A percentile compares a stretch with the other conserved stretches of the same genome.
Conservation (phyloP, 2,113 vertebrate genomes). For the Hymenochirus boettgeri region DNA sequence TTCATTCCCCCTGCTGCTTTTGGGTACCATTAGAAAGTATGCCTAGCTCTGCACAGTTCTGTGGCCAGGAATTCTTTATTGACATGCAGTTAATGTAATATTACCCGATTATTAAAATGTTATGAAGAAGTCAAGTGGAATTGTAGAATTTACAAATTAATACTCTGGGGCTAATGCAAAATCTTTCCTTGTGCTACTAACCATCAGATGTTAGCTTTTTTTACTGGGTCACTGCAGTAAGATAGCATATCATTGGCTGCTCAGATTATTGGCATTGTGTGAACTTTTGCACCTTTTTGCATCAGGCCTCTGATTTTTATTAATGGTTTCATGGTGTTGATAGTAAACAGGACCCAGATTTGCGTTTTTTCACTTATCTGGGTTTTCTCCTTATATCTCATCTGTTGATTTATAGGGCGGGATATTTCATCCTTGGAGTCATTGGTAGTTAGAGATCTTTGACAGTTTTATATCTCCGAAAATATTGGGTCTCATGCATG, state of each 20-base stretch:
- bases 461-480: conserved; percentile 28
- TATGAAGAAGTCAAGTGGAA: conserved; percentile 25
- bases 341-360: conserved; percentile 9
- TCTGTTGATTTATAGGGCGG: conserved; percentile 1
- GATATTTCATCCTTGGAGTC: conserved; percentile 15
- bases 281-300: too few species aligned
- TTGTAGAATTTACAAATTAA: conserved; percentile 6
- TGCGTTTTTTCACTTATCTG: conserved; percentile 10
- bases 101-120: conserved; percentile 49
- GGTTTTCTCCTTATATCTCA: neutral
- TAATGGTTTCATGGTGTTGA: conserved; percentile 17
- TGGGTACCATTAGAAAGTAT: conserved; percentile 76
- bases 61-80: conserved; percentile 54
- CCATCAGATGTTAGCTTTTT: too few species aligned
- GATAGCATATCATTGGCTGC: too few species aligned
- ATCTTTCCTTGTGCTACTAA: too few species aligned
- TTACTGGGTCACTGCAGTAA: too few species aligned
- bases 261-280: too few species aligned
- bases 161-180: too few species aligned
- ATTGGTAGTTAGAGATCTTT: conserved; percentile 6
- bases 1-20: conserved; percentile 74
- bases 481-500: too few species aligned
- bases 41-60: conserved; percentile 64
- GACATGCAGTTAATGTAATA: conserved; percentile 44
- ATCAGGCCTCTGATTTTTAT: conserved; percentile 18